Conservation (phyloP, 1,140 invertebrate genomes). For the Orchestia grillus region DNA sequence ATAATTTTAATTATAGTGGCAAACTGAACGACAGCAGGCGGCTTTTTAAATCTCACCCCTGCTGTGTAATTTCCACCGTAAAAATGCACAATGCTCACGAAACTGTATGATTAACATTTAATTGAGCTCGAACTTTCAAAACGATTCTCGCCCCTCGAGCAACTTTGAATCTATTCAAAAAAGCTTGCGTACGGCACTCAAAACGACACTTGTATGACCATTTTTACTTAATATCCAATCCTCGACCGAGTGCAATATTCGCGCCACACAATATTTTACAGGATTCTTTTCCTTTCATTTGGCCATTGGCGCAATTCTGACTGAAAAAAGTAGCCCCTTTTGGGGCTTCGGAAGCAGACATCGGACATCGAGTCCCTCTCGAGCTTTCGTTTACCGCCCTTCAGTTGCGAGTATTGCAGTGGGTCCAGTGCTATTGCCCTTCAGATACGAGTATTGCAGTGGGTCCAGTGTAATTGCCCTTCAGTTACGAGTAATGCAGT, state of each 20-base stretch:
- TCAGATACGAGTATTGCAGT: neutral
- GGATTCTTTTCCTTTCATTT: constrained; percentile 53
- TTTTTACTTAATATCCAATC: constrained; percentile 45
- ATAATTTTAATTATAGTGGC: neutral
- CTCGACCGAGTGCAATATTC: constrained; percentile 22
- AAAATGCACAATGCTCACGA: neutral
- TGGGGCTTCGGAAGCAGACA: constrained; percentile 11
- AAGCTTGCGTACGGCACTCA: neutral
- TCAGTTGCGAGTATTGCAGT: neutral
- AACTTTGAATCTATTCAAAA: constrained; percentile 17
- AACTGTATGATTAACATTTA: constrained; percentile 2
- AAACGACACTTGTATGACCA: neutral
- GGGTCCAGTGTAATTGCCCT: neutral
- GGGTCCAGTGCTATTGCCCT: neutral
- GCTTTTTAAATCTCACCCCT: neutral
- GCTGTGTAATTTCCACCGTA: neutral
- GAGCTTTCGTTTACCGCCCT: neutral
- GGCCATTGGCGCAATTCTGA: constrained; percentile 41
- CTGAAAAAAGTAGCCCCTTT: constrained; percentile 18
- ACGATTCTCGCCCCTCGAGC: neutral
- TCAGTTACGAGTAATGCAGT: neutral
- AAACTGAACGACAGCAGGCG: neutral
- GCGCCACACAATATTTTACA: constrained; percentile 25
- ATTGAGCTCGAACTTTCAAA: neutral
- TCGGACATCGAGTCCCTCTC: neutral